Evolutionary conservation across 2,888 invertebrate species (phyloP), one percentile per base, ranked within the genome.

Genomic region (Caenorhabditis sp.): DNA sequence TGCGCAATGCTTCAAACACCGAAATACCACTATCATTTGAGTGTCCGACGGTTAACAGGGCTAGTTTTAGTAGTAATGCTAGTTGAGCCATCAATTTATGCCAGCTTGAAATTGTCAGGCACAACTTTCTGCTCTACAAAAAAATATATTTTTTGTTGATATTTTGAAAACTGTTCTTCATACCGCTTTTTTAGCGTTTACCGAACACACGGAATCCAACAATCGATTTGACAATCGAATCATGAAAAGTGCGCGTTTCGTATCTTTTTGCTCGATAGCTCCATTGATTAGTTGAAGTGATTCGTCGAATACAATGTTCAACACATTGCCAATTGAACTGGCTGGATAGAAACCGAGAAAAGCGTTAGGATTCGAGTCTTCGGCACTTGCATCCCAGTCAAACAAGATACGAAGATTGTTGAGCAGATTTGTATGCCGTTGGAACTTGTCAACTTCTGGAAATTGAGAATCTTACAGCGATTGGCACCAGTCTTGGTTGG

Each of bases 61-160:
- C 43, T 6, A 31, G 27, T 59, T 75, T 76, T 8, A 78, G 54
- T 24, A 78, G 51, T n/a, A 63, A 21, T 12, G 78, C 59, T 17
- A 77, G 43, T n/a, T 68, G 62, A 0, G 54, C 27, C 60, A 69
- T 58, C 36, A 74, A 19, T 51, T 62, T 62, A 53, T 74, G 66
- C 69, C 65, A 66, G 3, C 58, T 23, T 8, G 69, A 63, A 1
- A 74, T 2, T 21, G 36, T 37, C 17, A 66, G 21, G 5, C n/a
- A n/a, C n/a, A 65, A 24, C 8, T 51, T 69, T 36, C 69, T 27
- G 0, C 43, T 4, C 6, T 51, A 2, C 12, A 14, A 21, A 24
- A 54, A 54, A 10, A 31, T 31, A 31, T 31, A 10, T 31, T 31
- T 31, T 31, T 54, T 24, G 24, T 57, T 37, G 50, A 5, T 58